Conservation (phyloP, 1,140 invertebrate species). For the Uloborus diversus region DNA sequence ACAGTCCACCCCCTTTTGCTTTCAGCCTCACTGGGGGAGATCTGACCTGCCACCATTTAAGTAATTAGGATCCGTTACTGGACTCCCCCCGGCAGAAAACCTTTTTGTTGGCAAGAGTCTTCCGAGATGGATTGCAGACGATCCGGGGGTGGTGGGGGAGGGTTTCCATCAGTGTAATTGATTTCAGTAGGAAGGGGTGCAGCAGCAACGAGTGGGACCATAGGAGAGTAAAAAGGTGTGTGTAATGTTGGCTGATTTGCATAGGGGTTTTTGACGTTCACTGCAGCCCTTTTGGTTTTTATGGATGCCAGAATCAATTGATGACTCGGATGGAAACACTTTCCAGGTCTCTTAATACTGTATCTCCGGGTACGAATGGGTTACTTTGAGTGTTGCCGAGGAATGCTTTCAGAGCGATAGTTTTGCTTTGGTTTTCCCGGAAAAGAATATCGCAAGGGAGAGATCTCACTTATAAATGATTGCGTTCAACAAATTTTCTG, state of each 20-base stretch:
- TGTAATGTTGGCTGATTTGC: conserved; percentile 50
- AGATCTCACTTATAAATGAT: no score
- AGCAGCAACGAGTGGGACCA: neutral
- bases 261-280: conserved; percentile 51
- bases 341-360: conserved; percentile 3
- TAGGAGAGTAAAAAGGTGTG: conserved; percentile 35
- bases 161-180: conserved; percentile 51
- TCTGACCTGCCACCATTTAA: conserved; percentile 49
- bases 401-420: neutral
- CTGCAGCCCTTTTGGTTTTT: conserved; percentile 35
- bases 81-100: neutral
- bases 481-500: no score
- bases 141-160: neutral
- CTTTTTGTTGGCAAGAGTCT: neutral
- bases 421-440: no score
- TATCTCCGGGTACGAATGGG: neutral
- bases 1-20: conserved; percentile 25
- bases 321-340: conserved; percentile 4
- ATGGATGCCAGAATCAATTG: conserved; percentile 39
- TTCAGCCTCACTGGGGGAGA: conserved; percentile 38
- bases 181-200: conserved; percentile 18
- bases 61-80: conserved; percentile 51
- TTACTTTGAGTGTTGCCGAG: neutral
- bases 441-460: no score
- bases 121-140: conserved; percentile 44